Evolutionary conservation across 2,888 invertebrate species (phyloP).

Genomic region (Rotaria macrura): DNA sequence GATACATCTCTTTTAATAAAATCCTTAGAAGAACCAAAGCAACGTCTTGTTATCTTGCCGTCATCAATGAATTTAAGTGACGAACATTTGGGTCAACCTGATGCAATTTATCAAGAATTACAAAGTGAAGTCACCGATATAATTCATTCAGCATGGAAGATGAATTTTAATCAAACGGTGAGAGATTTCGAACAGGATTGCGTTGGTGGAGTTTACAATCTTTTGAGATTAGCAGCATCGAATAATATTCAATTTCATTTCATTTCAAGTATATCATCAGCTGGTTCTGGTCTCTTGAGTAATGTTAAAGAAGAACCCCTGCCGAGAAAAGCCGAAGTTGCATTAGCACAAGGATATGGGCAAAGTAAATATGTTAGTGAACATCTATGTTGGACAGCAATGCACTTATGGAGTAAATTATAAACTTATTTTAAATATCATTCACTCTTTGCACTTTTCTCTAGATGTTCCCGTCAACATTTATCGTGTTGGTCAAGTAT

Average conservation of each 20-base stretch:
- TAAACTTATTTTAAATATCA: neutral
- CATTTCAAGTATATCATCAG: slow-evolving; percentile 13
- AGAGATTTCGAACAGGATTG: slow-evolving; percentile 12
- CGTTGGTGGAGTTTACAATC: neutral
- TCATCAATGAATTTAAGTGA: slow-evolving; percentile 16
- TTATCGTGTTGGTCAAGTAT: slow-evolving; percentile 18
- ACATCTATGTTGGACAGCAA: slow-evolving; percentile 18
- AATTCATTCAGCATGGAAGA: slow-evolving; percentile 16
- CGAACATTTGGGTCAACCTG: neutral
- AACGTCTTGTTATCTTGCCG: neutral
- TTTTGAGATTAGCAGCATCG: neutral
- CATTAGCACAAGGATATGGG: slow-evolving; percentile 11
- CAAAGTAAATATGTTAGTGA: neutral
- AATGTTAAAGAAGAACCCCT: neutral
- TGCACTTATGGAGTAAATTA: neutral
- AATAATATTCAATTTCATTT: neutral
- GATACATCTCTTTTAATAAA: neutral
- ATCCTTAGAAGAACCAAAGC: neutral
- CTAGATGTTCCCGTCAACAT: neutral
- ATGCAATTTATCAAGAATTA: neutral
- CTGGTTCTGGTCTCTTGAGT: neutral
- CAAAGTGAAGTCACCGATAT: neutral
- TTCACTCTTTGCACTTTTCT: neutral
- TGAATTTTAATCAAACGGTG: neutral
- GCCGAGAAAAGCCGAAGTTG: neutral